These are phyloP conservation scores for Tortrix viridana DNA, from an alignment of 2,888 invertebrate genomes.

Conservation along the genomic window DNA sequence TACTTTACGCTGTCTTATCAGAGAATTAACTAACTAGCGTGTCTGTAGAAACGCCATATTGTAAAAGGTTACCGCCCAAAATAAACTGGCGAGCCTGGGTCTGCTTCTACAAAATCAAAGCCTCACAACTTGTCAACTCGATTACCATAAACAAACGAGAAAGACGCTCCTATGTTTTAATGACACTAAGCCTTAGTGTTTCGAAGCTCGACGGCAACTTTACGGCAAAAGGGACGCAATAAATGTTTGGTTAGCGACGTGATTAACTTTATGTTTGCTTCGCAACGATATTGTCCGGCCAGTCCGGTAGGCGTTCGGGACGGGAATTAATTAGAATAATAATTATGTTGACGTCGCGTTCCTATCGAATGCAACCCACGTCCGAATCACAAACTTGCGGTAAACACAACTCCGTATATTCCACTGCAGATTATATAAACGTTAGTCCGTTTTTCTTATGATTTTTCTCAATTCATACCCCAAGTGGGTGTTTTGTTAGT, in stretches of 20 bases:
- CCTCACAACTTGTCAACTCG: conserved; percentile 75
- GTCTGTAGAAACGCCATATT: conserved; percentile 55
- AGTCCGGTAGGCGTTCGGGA: conserved; percentile 33
- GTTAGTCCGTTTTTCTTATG: neutral
- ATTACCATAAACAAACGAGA: conserved; percentile 81
- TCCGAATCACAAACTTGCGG: conserved; percentile 5
- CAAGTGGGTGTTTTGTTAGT: conserved; percentile 9
- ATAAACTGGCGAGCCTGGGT: conserved; percentile 64
- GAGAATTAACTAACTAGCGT: neutral
- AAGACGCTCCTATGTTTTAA: conserved; percentile 75
- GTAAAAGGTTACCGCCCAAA: conserved; percentile 62
- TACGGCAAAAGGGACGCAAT: conserved; percentile 37
- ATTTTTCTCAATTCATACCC: neutral
- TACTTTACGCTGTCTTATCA: no score
- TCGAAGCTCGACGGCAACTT: conserved; percentile 56
- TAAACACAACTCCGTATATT: neutral
- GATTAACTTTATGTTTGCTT: conserved; percentile 38
- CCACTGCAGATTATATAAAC: neutral
- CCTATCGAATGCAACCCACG: conserved; percentile 28
- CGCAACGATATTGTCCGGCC: conserved; percentile 28
- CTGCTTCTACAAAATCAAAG: conserved; percentile 71
- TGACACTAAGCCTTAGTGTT: conserved; percentile 61
- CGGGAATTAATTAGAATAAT: conserved; percentile 37
- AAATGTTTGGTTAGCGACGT: conserved; percentile 36
- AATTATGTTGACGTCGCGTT: conserved; percentile 33